Base-by-base conservation (phyloP, 2,888 invertebrate genomes). In the Apodemia hepburni region DNA sequence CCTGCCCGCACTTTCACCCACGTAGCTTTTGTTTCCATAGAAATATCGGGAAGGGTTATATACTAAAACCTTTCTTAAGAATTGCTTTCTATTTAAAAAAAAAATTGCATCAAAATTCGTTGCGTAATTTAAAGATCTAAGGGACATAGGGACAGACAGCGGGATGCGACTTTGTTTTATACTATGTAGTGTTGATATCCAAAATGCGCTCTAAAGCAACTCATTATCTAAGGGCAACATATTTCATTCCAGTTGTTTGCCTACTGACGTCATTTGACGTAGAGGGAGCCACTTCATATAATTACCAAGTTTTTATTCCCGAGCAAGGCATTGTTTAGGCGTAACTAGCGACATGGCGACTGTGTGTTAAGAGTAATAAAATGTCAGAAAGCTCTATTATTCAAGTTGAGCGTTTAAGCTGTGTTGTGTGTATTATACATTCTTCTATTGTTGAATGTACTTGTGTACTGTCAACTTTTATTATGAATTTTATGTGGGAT, bases 231-330 rank as follows among this genome's bases (percentile, higher is more conserved):
- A 54, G 51, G 11, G 22, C 15, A 54, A 54, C 51, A 54, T 15
- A 15, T 54, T 51, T 27, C 22, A 54, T 54, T 54, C 22, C 22
- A 54, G 51, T 54, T 54, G 51, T 54, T 54, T 54, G 51, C 22
- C 27, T 15, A 15, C 54, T 29, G 29, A 57, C 54, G 54, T 57
- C 54, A 57, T 57, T 29, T 27, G 27, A 29, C 8, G 45, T 47
- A 29, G 22, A 29, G 54, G 29, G 54, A 15, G 54, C 29, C 54
- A 57, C 54, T 57, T 57, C 54, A 57, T 57, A 57, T 57, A 57
- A 57, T 57, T 57, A 57, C 54, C 54, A 57, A 57, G 54, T 57
- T 57, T 47, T 27, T 57, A 29, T 57, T 29, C 54, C 54, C 54
- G 29, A 29, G 27, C n/a, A 7, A 29, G 54, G 54, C 54, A 57